Base-by-base conservation (phyloP, 2,888 invertebrate genomes). In the Molanna angustata region DNA sequence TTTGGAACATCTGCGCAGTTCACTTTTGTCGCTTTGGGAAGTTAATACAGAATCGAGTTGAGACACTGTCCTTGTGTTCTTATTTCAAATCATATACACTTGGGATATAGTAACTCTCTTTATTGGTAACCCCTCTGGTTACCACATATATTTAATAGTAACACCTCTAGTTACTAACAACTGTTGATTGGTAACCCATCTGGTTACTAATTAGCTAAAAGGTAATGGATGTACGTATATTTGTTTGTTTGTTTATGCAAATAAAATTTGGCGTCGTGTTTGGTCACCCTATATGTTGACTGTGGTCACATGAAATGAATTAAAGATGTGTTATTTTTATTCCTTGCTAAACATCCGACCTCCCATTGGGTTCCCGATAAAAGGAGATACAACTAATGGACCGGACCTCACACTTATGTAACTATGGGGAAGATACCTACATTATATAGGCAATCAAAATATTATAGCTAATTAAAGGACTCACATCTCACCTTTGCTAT, bases 361-460 rank as follows among this genome's bases (percentile, higher is more conserved):
- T 41, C 48, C 48, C 48, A 49, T 27, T 17, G 41, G 31, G 48
- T 19, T 21, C 41, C 39, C 41, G 48, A 49, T 49, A 49, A 13
- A 32, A 40, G 22, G 39, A 27, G 48, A 40, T 32, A 49, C 39
- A 49, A 41, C 48, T 41, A 49, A 40, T 41, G 48, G 48, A 41
- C 41, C 41, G 48, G 48, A 41, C 41, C 41, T 41, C 41, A 41
- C 41, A 41, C 41, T 21, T 41, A 13, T 17, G 41, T 14, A 41
- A n/a, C n/a, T n/a, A n/a, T n/a, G n/a, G n/a, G n/a, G n/a, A n/a
- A n/a, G n/a, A n/a, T n/a, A n/a, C n/a, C n/a, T n/a, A n/a, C n/a
- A n/a, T n/a, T n/a, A n/a, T n/a, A n/a, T n/a, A n/a, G n/a, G n/a
- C 4, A 27, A 27, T 27, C 27, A 27, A 27, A 27, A 27, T 27